These are phyloP conservation scores for Edolisoma coerulescens DNA, from an alignment of 2,113 vertebrate species.

Conservation along the genomic window DNA sequence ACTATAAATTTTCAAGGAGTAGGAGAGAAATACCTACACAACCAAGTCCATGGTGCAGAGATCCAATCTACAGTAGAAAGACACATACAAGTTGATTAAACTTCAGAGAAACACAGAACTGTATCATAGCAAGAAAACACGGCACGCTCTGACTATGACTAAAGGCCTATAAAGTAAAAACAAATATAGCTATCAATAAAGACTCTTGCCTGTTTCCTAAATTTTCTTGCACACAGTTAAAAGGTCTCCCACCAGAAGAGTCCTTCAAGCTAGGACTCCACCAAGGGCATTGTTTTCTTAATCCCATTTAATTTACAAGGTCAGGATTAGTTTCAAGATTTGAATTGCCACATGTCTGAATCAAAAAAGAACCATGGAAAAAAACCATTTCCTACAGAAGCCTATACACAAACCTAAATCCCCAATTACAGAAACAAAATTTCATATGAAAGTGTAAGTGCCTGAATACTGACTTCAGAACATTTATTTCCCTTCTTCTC, in stretches of 20 bases:
- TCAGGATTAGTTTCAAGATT: constrained; percentile 1
- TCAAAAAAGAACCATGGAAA: neutral
- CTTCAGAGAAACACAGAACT: constrained; percentile 56
- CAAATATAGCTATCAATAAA: constrained; percentile 35
- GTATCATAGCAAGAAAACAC: constrained; percentile 53
- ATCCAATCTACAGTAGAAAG: constrained; percentile 86
- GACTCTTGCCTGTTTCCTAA: neutral
- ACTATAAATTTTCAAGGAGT: neutral
- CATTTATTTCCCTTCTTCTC: neutral
- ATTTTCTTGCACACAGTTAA: neutral
- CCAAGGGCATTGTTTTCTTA: neutral
- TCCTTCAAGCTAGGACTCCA: neutral
- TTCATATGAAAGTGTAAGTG: neutral
- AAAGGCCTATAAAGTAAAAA: constrained; percentile 55
- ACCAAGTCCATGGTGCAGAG: constrained; percentile 93
- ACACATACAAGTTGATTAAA: constrained; percentile 64
- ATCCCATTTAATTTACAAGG: neutral
- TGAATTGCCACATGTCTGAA: neutral
- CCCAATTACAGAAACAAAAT: neutral
- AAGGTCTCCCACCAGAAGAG: neutral
- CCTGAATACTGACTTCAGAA: neutral
- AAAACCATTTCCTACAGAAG: neutral
- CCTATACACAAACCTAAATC: neutral
- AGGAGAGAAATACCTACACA: constrained; percentile 85
- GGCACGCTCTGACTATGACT: constrained; percentile 24